Evolutionary conservation across 2,113 vertebrate genomes (phyloP), one percentile per base, ranked within the genome.

Genomic region (Xenus cinereus): DNA sequence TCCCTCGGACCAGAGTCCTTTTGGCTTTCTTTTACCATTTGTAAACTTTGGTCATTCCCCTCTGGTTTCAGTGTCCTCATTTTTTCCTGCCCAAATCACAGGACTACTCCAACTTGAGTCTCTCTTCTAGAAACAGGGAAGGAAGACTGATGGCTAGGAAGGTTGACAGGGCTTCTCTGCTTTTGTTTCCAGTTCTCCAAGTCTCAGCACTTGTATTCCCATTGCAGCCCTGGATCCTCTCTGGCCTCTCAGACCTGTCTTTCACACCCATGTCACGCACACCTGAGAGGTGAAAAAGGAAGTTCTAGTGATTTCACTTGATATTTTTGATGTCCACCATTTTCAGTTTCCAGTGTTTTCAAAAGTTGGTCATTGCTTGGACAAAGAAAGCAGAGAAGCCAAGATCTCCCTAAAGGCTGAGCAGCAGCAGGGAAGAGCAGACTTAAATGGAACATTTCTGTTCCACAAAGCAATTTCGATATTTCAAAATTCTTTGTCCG

Each of bases 1-100:
- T 10, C 60, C 35, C 60, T 68, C 51, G 50, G 50, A 17, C 32
- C 0, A 0, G 10, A 4, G 20, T 30, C 8, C 23, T 37, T 27
- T 33, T 45, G 63, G 14, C 12, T 9, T 78, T 69, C 43, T 37
- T 83, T 35, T 23, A 20, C 5, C 66, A 26, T 60, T 67, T 79
- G 48, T 41, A 46, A 81, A 39, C 16, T 78, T 68, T 12, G 10
- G 8, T 18, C 12, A 26, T 39, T 84, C 86, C 68, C 5, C 5
- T 5, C 23, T 76, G 20, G 2, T 82, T 89, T 73, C 24, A 37
- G 21, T 14, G 21, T 46, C 60, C 21, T 14, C 8, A 7, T 9
- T 75, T 93, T n/a, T 62, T 54, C 53, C 64, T 87, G 76, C 19
- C 14, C 33, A 80, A 8, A 69, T 83, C 23, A 83, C 41, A 66